Evolutionary conservation across 2,888 invertebrate species (phyloP), one percentile per base, ranked within the genome.

Genomic region (Andrena bucephala): DNA sequence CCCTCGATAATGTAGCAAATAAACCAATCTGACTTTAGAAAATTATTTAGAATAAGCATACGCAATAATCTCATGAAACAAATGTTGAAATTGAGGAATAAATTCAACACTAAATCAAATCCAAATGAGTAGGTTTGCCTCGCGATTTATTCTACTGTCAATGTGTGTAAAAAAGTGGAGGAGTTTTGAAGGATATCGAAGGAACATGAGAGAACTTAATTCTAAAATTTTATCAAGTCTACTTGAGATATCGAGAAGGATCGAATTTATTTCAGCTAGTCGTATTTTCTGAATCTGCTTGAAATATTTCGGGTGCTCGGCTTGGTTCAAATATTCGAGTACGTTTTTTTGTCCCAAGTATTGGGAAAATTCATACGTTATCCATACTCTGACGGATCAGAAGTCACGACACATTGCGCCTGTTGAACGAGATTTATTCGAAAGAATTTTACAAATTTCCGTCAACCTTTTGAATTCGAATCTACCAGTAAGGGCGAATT

Each of bases 391-490:
- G 85, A 89, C 88, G 87, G 86, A 88, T 87, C 69, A 78, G 75
- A 78, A 87, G 76, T 83, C 87, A 89, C 87, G 88, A 92, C 86
- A 90, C 90, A 87, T 87, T 85, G 86, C 88, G 92, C 92, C 92
- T 92, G 92, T 92, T 92, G 91, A 92, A 84, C 89, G 89, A 88
- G 86, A 92, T 92, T 90, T 90, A 90, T 85, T 83, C 85, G 89
- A 90, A 89, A 91, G 91, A 91, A 86, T 87, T 79, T 80, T 68
- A 54, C 59, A 70, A 8, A 75, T 83, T 86, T 85, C 79, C 77
- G 52, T 42, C 33, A 31, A 76, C 54, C 54, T n/a, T 27, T 36
- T 50, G 29, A 74, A 75, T 57, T 69, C 57, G 13, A 68, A 62
- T 62, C 62, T n/a, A 72, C 54, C 20, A 29, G 4, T 27, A 69